phyloP scores from a whole-genome alignment of 2,797 vertebrate genomes.

The Florisuga fusca region DNA sequence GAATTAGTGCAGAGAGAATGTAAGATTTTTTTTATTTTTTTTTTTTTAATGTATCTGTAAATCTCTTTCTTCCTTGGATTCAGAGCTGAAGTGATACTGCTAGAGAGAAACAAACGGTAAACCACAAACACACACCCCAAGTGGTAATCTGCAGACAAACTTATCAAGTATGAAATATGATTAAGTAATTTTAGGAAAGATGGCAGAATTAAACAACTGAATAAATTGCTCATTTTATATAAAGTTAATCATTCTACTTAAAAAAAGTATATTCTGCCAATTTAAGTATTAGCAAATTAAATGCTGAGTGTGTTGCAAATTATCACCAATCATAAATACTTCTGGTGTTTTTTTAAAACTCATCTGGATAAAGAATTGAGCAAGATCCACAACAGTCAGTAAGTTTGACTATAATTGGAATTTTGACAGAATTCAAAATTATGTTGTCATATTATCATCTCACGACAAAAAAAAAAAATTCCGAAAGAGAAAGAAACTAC shows the following conservation, averaged over 20 bases:
- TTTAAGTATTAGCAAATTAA: background rate
- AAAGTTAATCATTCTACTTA: background rate
- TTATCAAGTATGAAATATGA: background rate
- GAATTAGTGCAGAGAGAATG: background rate
- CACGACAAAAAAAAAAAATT: background rate
- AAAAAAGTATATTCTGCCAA: background rate
- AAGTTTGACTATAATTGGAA: background rate
- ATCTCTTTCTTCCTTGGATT: background rate
- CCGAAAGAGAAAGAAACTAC: background rate
- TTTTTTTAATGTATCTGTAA: background rate
- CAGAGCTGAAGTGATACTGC: background rate
- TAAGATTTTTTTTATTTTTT: background rate
- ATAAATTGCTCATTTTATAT: background rate
- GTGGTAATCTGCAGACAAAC: background rate
- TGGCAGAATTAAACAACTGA: background rate
- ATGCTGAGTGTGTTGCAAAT: background rate
- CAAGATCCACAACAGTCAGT: background rate
- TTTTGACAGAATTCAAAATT: background rate
- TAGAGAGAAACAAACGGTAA: background rate
- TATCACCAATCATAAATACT: background rate
- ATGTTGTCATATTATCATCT: background rate
- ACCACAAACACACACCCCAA: background rate
- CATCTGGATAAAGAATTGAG: background rate
- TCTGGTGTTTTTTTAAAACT: background rate
- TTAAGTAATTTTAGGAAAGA: background rate